Conservation (phyloP, 2,888 invertebrate species). For the Lepetodrilus schrolli region DNA sequence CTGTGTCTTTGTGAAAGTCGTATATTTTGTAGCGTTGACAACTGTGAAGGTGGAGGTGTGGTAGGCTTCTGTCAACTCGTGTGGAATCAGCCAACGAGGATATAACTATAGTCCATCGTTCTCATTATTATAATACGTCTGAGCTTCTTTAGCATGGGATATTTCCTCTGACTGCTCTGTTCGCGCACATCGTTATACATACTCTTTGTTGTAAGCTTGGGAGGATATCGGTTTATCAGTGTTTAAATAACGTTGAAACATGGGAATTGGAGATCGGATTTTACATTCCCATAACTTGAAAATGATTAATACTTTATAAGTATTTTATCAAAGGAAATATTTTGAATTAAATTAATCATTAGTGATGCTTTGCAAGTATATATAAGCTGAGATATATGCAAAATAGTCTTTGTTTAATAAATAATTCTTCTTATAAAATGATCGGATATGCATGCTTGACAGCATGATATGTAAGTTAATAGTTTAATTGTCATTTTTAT, state of each 20-base stretch:
- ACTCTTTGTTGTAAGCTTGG: background rate
- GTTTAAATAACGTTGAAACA: background rate
- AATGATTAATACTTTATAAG: background rate
- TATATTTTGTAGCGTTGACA: constrained; percentile 16
- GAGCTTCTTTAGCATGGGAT: background rate
- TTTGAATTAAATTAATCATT: background rate
- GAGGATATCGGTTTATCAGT: background rate
- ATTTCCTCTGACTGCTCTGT: background rate
- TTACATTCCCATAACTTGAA: background rate
- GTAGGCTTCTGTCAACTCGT: background rate
- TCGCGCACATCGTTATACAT: background rate
- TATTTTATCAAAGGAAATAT: background rate
- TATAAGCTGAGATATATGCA: too few relatives aligned
- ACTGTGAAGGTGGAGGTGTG: background rate
- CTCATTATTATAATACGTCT: background rate
- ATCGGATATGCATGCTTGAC: too few relatives aligned
- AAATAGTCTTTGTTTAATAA: too few relatives aligned
- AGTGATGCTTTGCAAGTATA: background rate
- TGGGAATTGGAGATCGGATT: background rate
- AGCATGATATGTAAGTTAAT: too few relatives aligned
- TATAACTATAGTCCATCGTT: background rate
- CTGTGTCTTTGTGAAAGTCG: constrained; percentile 2
- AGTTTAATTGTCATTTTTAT: too few relatives aligned
- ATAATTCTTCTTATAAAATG: too few relatives aligned
- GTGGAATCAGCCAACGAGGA: background rate